These are phyloP conservation scores for Holocentrus rufus DNA, from an alignment of 2,797 vertebrate genomes.

Conservation along the genomic window DNA sequence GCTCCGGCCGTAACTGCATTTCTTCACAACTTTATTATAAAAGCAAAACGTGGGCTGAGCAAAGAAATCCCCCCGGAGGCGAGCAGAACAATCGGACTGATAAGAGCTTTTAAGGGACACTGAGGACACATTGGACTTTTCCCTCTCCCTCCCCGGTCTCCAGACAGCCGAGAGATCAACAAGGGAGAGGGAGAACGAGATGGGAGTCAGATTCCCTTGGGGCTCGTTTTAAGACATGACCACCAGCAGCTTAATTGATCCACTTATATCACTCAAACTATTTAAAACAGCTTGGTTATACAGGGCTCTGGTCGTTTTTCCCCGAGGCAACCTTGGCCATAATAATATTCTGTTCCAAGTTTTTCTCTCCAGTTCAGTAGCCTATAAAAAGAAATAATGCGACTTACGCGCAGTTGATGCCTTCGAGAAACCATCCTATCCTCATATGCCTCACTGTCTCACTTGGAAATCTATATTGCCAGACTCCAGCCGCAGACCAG, in stretches of 20 bases:
- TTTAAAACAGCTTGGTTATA: slow-evolving; percentile 44
- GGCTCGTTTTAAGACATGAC: slow-evolving; percentile 28
- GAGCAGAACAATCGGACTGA: slow-evolving; percentile 31
- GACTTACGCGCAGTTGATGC: slow-evolving; percentile 52
- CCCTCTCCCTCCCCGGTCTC: not conserved
- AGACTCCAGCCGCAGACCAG: slow-evolving; percentile 50
- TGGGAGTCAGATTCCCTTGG: slow-evolving; percentile 24
- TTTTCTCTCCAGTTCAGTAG: slow-evolving; percentile 46
- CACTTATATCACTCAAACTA: slow-evolving; percentile 32
- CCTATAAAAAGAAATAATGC: slow-evolving; percentile 51
- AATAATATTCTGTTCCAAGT: slow-evolving; percentile 47
- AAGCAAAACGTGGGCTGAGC: slow-evolving; percentile 59
- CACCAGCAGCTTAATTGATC: slow-evolving; percentile 5
- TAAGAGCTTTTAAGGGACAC: slow-evolving; percentile 34
- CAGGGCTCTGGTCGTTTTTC: slow-evolving; percentile 12
- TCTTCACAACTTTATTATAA: slow-evolving; percentile 73
- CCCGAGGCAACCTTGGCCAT: not conserved
- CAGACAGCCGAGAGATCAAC: not conserved
- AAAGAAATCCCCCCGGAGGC: slow-evolving; percentile 29
- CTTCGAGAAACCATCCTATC: slow-evolving; percentile 46
- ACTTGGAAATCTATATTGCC: slow-evolving; percentile 52
- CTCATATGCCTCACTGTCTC: slow-evolving; percentile 47
- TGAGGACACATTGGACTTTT: slow-evolving; percentile 46
- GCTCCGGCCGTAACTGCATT: slow-evolving; percentile 58
- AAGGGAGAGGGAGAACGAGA: slow-evolving; percentile 7